Evolutionary conservation across 2,797 vertebrate species (phyloP), one percentile per base, ranked within the genome.

Genomic region (Hippocampus kuda): DNA sequence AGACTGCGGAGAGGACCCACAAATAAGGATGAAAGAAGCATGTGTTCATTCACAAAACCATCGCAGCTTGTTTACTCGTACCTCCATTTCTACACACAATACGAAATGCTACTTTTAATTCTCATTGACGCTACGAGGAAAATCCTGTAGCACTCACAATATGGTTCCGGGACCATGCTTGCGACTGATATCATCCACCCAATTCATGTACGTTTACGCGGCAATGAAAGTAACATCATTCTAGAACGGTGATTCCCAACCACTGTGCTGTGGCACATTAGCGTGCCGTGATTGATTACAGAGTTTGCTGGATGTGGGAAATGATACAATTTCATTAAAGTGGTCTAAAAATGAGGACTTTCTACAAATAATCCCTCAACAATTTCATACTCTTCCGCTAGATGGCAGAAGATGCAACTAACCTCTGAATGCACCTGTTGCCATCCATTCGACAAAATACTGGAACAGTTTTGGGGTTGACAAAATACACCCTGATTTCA

Each of bases 101-200:
- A 68, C 64, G 0, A 71, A 68, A 24, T 49, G 41, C 74, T 5
- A 12, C 67, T 71, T 73, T 68, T 70, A 70, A 65, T 59, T 18
- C 5, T 26, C 77, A 83, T 77, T 87, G 80, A 88, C 80, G 68
- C 75, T 71, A 64, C 73, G 51, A 74, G 65, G 34, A 78, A 82
- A 79, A 20, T 48, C 15, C 7, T 34, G n/a, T 30, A 15, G 13
- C 46, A 26, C 7, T 20, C 16, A 66, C 13, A 46, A 1, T 26
- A 22, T 65, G 20, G 15, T n/a, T 11, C 6, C 24, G 8, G 26
- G 10, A 24, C 1, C 13, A 49, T 49, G 49, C 4, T n/a, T 24
- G 53, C 8, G 16, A 24, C 53, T 56, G n/a, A 56, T 56, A 56
- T 56, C 11, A 13, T 15, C 44, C 15, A 44, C 12, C 12, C 44